Percentiles rank a stretch among this genome's conserved stretches.
phyloP scores from a whole-genome alignment of 2,113 vertebrate species.

The Onychostoma macrolepis region DNA sequence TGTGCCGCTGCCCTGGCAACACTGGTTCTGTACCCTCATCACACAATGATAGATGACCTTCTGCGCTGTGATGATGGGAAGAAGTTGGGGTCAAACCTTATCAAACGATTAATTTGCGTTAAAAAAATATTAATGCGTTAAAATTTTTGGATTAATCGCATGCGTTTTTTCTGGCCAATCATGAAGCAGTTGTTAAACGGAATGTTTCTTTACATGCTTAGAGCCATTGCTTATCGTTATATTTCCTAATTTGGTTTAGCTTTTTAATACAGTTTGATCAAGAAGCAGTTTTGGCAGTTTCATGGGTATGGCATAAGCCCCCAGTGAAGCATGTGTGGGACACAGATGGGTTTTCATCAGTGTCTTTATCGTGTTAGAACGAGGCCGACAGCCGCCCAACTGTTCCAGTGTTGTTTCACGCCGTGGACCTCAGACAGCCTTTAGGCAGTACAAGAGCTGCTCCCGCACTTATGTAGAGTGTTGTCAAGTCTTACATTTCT shows the following conservation, averaged over 20 bases:
- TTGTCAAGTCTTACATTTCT: constrained; percentile 5
- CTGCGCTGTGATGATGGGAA: no score
- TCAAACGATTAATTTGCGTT: no score
- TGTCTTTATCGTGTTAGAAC: constrained; percentile 23
- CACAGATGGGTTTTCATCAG: constrained; percentile 34
- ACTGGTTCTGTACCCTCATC: no score
- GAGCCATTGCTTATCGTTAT: not conserved
- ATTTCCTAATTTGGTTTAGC: not conserved
- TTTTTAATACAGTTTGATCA: constrained; percentile 10
- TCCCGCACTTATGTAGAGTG: not conserved
- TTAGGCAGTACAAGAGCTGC: not conserved
- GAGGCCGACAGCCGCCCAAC: constrained; percentile 8
- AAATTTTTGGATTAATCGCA: no score
- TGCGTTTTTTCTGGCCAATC: not conserved
- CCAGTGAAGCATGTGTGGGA: constrained; percentile 18
- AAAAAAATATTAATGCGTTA: no score
- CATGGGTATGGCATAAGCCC: not conserved
- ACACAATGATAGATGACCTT: no score
- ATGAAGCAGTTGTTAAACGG: not conserved
- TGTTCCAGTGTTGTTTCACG: constrained; percentile 11
- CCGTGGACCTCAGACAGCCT: not conserved
- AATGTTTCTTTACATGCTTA: not conserved
- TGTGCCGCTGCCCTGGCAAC: no score
- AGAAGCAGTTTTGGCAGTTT: not conserved
- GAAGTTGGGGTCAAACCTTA: no score